Evolutionary conservation across 2,888 invertebrate species (phyloP).

Genomic region (Hecatera dysodea): DNA sequence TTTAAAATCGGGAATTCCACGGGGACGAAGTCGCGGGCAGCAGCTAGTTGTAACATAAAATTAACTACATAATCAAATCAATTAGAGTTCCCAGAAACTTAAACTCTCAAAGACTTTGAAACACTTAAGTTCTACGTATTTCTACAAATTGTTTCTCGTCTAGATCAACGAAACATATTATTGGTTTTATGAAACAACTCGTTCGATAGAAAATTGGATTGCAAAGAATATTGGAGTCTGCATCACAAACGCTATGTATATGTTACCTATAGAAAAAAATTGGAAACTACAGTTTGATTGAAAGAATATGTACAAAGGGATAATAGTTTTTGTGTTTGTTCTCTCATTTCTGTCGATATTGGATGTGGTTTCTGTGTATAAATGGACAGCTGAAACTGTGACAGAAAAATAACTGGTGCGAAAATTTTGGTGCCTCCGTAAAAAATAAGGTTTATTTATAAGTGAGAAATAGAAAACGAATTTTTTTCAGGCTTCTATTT

Average conservation of each 20-base stretch:
- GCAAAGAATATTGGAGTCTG: slow-evolving; percentile 63
- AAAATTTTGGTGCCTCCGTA: background rate
- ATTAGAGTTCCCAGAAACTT: background rate
- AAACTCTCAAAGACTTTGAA: background rate
- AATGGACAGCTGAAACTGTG: background rate
- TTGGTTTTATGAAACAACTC: slow-evolving; percentile 58
- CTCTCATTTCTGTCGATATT: slow-evolving; percentile 20
- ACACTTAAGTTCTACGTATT: slow-evolving; percentile 3
- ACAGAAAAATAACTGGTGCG: background rate
- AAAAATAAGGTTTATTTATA: background rate
- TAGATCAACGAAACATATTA: slow-evolving; percentile 56
- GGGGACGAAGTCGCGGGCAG: no score
- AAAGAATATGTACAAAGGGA: slow-evolving; percentile 50
- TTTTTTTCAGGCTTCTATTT: no score
- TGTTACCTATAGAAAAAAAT: slow-evolving; percentile 49
- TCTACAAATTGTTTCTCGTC: slow-evolving; percentile 20
- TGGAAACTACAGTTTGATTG: slow-evolving; percentile 50
- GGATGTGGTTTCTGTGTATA: slow-evolving; percentile 26
- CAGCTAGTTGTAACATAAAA: background rate
- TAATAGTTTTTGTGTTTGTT: slow-evolving; percentile 53
- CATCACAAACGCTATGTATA: slow-evolving; percentile 57
- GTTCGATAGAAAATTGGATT: slow-evolving; percentile 64
- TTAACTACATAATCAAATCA: background rate
- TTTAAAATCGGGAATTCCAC: no score
- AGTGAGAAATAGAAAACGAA: no score